These are phyloP conservation scores for Apotomis betuletana DNA, from an alignment of 2,888 invertebrate species.

Conservation along the genomic window DNA sequence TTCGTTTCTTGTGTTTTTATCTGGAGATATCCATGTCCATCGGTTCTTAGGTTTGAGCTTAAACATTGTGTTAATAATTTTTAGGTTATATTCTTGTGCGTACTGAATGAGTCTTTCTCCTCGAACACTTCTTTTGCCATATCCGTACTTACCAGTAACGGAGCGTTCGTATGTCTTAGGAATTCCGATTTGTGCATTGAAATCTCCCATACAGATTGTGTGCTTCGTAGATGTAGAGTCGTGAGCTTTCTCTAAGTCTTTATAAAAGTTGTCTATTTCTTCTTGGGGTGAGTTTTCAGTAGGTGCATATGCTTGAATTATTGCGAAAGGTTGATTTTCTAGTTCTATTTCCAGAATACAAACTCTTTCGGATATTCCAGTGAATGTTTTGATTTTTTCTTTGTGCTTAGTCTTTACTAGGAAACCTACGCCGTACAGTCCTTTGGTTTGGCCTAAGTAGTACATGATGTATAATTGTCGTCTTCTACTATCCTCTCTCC, in stretches of 20 bases:
- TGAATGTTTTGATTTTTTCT: constrained; percentile 45
- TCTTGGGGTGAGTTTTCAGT: constrained; percentile 45
- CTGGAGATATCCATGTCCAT: constrained; percentile 45
- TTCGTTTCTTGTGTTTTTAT: constrained; percentile 25
- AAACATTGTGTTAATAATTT: constrained; percentile 44
- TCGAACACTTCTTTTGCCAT: constrained; percentile 41
- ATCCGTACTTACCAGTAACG: constrained; percentile 36
- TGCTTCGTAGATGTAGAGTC: constrained; percentile 34
- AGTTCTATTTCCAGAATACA: constrained; percentile 45
- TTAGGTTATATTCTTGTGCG: constrained; percentile 43
- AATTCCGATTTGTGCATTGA: constrained; percentile 44
- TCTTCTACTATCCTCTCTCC: constrained; percentile 44
- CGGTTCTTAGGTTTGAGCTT: constrained; percentile 39
- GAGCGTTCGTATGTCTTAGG: constrained; percentile 36
- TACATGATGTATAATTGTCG: constrained; percentile 45
- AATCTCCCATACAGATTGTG: constrained; percentile 44
- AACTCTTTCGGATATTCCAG: constrained; percentile 47
- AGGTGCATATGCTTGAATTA: constrained; percentile 45
- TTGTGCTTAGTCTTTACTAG: constrained; percentile 44
- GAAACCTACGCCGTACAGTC: constrained; percentile 44
- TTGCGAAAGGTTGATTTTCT: constrained; percentile 40
- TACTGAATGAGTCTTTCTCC: constrained; percentile 44
- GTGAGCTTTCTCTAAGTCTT: constrained; percentile 41
- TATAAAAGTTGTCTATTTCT: constrained; percentile 45
- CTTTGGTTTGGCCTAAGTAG: constrained; percentile 45